Conservation (phyloP, 2,113 vertebrate genomes). For the Mus spicilegus region DNA sequence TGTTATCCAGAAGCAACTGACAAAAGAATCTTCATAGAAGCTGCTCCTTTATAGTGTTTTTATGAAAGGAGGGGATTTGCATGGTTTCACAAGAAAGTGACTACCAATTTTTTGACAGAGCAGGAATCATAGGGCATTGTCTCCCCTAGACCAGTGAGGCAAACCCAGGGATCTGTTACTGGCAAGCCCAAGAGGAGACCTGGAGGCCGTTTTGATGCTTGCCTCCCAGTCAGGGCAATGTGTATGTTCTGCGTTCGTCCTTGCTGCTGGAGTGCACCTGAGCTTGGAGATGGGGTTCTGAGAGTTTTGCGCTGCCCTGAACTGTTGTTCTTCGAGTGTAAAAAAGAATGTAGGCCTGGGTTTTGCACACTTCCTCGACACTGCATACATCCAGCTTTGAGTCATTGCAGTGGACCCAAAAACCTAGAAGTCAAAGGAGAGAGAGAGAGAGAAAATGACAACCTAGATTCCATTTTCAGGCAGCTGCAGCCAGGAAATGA, state of each 20-base stretch:
- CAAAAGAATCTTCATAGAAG: conserved; percentile 74
- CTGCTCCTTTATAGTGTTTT: conserved; percentile 66
- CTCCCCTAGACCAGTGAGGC: conserved; percentile 69
- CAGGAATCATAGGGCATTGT: conserved; percentile 65
- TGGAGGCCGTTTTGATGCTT: conserved; percentile 61
- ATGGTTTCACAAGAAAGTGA: conserved; percentile 72
- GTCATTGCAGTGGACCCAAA: conserved; percentile 99
- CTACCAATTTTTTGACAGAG: conserved; percentile 60
- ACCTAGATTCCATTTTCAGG: background rate
- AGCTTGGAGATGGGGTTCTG: conserved; percentile 89
- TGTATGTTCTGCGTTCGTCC: conserved; percentile 82
- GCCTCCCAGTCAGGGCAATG: conserved; percentile 80
- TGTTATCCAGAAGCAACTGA: conserved; percentile 67
- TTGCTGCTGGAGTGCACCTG: conserved; percentile 87
- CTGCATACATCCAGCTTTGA: conserved; percentile 99
- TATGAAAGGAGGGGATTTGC: conserved; percentile 68
- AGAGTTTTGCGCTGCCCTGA: conserved; percentile 89
- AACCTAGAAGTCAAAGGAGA: conserved; percentile 89
- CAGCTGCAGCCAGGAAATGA: conserved; percentile 34
- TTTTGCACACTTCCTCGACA: conserved; percentile 99
- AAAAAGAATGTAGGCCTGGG: conserved; percentile 99
- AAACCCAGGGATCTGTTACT: conserved; percentile 70
- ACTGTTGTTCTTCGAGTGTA: conserved; percentile 97
- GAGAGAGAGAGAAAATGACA: conserved; percentile 72
- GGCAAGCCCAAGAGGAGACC: conserved; percentile 73